Conservation (phyloP, 2,113 vertebrate genomes). For the Microtus richardsoni region DNA sequence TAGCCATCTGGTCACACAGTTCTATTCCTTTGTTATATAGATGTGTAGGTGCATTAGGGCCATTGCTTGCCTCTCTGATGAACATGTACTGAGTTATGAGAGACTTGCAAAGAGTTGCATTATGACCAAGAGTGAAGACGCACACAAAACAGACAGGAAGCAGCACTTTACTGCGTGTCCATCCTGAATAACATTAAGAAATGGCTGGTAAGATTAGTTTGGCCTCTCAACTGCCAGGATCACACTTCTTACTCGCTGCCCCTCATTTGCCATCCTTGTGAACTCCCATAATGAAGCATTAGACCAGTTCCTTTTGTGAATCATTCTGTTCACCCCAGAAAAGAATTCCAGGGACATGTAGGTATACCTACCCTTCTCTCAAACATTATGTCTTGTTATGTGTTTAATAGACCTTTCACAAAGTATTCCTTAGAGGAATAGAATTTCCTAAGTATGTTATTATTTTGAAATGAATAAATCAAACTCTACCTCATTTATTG, state of each 20-base stretch:
- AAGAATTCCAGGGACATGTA: neutral
- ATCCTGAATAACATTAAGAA: neutral
- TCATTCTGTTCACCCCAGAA: neutral
- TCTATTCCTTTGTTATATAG: neutral
- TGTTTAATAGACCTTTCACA: neutral
- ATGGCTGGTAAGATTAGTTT: neutral
- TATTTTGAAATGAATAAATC: neutral
- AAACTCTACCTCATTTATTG: neutral
- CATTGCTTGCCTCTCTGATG: neutral
- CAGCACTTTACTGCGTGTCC: neutral
- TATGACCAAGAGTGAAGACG: neutral
- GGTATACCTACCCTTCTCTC: neutral
- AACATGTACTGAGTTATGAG: neutral
- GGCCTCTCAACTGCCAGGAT: neutral
- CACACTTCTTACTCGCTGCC: accelerated
- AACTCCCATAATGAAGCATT: neutral
- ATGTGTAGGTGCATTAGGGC: neutral
- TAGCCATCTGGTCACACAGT: neutral
- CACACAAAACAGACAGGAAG: neutral
- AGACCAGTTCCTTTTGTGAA: neutral
- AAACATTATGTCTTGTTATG: neutral
- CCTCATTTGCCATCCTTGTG: neutral
- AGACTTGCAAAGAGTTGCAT: neutral
- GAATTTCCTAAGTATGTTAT: neutral
- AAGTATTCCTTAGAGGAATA: neutral